A percentile compares a stretch with the other conserved stretches of the same genome.
phyloP scores from a whole-genome alignment of 2,888 invertebrate species.

The Amorpha juglandis region DNA sequence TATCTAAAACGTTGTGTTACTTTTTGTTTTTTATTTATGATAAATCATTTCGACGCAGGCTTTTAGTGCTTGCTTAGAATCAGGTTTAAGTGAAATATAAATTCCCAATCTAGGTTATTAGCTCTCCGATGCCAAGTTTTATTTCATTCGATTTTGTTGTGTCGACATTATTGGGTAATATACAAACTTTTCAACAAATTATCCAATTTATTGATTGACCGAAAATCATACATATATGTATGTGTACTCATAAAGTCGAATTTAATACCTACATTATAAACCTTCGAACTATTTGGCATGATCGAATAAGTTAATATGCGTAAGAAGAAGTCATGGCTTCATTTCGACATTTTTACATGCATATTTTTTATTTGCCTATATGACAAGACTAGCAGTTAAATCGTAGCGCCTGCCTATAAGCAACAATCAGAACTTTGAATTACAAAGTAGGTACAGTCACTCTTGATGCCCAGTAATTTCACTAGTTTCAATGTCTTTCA shows the following conservation, averaged over 20 bases:
- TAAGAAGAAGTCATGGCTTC: background rate
- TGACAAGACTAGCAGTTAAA: too few species aligned
- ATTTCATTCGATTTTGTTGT: conserved; percentile 16
- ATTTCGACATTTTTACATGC: too few species aligned
- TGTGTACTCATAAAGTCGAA: background rate
- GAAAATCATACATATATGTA: background rate
- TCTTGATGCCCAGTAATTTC: too few species aligned
- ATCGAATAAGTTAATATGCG: background rate
- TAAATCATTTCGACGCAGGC: background rate
- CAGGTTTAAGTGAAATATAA: conserved; percentile 17
- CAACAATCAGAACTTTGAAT: too few species aligned
- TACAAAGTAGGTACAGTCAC: too few species aligned
- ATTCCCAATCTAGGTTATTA: conserved; percentile 15
- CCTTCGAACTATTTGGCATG: background rate
- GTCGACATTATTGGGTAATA: conserved; percentile 23
- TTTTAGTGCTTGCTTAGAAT: background rate
- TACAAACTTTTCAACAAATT: conserved; percentile 28
- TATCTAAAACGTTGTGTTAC: background rate
- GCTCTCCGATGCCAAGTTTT: conserved; percentile 11
- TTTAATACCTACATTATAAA: background rate
- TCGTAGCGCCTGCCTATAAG: too few species aligned
- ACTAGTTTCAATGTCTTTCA: too few species aligned
- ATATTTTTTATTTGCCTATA: too few species aligned
- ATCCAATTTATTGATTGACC: conserved; percentile 18
- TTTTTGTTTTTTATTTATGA: background rate